These are phyloP conservation scores for Xyrauchen texanus DNA, from an alignment of 2,113 vertebrate species.

Conservation along the genomic window DNA sequence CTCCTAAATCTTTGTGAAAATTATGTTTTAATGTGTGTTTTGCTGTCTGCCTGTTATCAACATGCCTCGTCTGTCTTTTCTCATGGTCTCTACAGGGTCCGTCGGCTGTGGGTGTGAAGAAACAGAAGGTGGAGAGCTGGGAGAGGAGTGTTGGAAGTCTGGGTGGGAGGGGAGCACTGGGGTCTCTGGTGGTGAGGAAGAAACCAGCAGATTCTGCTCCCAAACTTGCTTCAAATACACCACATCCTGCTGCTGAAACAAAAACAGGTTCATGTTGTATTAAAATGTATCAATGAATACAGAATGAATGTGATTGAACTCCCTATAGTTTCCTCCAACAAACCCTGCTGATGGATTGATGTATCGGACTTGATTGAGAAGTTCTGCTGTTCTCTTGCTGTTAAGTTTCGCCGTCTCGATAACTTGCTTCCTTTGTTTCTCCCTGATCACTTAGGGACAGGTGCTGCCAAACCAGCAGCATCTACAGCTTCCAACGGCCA, in stretches of 20 bases:
- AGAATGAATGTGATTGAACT: no score
- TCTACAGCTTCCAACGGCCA: constrained; percentile 9
- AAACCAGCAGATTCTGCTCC: constrained; percentile 56
- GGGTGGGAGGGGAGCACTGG: constrained; percentile 61
- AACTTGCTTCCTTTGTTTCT: neutral
- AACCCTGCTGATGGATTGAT: no score
- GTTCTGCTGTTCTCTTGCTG: no score
- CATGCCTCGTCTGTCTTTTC: neutral
- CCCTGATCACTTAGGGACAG: neutral
- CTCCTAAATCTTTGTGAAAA: no score
- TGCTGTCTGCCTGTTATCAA: neutral
- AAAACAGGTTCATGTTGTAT: constrained; percentile 51
- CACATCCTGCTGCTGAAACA: constrained; percentile 35
- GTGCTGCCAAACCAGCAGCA: neutral
- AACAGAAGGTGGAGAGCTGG: constrained; percentile 77
- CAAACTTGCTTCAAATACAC: constrained; percentile 24
- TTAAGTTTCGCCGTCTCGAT: neutral
- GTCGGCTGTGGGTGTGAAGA: constrained; percentile 68
- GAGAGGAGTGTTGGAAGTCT: constrained; percentile 80
- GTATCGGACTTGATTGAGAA: no score
- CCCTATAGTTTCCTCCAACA: no score
- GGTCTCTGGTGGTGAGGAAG: constrained; percentile 79
- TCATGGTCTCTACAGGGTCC: constrained; percentile 54
- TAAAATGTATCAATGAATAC: neutral
- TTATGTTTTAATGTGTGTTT: neutral